Percentiles rank a stretch among this genome's conserved stretches.
phyloP scores from a whole-genome alignment of 2,113 vertebrate genomes.

The Hemibagrus wyckioides region DNA sequence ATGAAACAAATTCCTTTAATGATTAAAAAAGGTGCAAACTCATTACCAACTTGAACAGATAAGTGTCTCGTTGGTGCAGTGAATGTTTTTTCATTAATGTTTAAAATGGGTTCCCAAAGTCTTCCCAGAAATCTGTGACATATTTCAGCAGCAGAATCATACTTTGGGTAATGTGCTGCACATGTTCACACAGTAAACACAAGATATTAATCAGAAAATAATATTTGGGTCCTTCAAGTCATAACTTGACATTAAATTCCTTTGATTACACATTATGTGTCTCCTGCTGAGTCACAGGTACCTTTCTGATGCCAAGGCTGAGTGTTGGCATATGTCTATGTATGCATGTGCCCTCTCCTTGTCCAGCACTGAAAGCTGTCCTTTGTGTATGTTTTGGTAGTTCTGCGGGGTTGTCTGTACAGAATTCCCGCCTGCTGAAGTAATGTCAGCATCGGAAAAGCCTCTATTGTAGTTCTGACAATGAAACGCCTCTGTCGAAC shows the following conservation, averaged over 20 bases:
- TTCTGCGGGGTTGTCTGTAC: constrained; percentile 76
- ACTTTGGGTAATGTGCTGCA: not conserved
- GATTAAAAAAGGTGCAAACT: not conserved
- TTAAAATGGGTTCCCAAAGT: not conserved
- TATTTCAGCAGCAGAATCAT: not conserved
- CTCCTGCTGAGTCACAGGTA: constrained; percentile 63
- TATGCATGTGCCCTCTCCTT: constrained; percentile 67
- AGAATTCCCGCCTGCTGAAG: constrained; percentile 81
- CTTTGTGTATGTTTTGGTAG: constrained; percentile 73
- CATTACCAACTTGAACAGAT: constrained; percentile 4
- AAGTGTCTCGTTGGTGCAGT: constrained; percentile 4
- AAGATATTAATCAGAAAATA: not conserved
- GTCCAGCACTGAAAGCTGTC: constrained; percentile 72
- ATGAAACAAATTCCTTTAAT: not conserved
- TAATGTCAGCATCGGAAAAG: constrained; percentile 82
- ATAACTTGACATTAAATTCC: constrained; percentile 41
- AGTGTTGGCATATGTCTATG: constrained; percentile 60
- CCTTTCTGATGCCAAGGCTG: constrained; percentile 63
- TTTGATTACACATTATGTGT: constrained; percentile 60
- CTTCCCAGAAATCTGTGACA: not conserved
- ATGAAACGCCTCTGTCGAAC: constrained; percentile 79
- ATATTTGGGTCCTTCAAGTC: not conserved
- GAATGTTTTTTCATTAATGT: constrained; percentile 6
- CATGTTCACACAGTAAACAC: not conserved
- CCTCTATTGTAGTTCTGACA: constrained; percentile 81